Evolutionary conservation across 2,888 invertebrate genomes (phyloP).

Genomic region (Melanargia galathea): DNA sequence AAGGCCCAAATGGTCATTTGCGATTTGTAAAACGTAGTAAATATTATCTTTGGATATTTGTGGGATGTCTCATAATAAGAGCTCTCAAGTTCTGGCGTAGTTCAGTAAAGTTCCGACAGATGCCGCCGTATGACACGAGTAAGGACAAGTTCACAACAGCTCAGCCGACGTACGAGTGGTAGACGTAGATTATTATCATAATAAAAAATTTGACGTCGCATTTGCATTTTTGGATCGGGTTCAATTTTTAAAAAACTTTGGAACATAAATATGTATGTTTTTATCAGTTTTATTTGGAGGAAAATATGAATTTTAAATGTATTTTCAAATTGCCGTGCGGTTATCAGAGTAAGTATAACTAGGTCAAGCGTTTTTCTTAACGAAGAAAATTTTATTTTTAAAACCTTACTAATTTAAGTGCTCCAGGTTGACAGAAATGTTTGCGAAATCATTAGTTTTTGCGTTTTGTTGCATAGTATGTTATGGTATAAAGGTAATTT

Average conservation of each 20-base stretch:
- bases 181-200: slow-evolving; percentile 39
- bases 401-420: slow-evolving; percentile 23
- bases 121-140: slow-evolving; percentile 27
- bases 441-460: slow-evolving; percentile 3
- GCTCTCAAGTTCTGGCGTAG: slow-evolving; percentile 1
- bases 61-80: neutral
- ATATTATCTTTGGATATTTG: neutral
- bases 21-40: too few relatives aligned
- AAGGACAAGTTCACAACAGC: neutral
- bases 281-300: slow-evolving; percentile 22
- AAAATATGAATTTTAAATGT: slow-evolving; percentile 26
- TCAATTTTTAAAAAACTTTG: slow-evolving; percentile 33
- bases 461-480: neutral
- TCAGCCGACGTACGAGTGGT: too few relatives aligned
- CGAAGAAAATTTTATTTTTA: slow-evolving; percentile 21
- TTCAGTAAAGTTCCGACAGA: slow-evolving; percentile 29
- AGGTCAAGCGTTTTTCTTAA: slow-evolving; percentile 24
- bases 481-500: neutral
- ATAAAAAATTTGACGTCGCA: slow-evolving; percentile 40
- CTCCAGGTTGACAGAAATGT: slow-evolving; percentile 14
- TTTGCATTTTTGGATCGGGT: slow-evolving; percentile 39
- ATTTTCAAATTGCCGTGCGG: slow-evolving; percentile 20
- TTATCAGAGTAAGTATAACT: slow-evolving; percentile 10
- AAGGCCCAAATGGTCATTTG: too few relatives aligned
- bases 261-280: slow-evolving; percentile 29